Conservation (phyloP, 2,888 invertebrate genomes). For the Zhengitettix transpicula region DNA sequence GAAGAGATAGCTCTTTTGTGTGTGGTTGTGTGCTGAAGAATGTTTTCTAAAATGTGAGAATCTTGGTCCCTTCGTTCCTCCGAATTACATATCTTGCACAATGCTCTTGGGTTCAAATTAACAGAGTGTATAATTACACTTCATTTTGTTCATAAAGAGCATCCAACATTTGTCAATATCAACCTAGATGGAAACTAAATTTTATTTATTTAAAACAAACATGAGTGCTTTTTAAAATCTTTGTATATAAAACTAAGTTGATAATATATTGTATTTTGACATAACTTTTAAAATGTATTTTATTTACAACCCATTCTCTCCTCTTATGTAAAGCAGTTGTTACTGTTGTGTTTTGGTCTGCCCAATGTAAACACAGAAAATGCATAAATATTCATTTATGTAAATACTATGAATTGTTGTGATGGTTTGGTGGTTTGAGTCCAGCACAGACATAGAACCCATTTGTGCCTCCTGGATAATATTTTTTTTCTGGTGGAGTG, state of each 20-base stretch:
- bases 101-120: constrained; percentile 2
- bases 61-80: not conserved
- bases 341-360: too few species aligned
- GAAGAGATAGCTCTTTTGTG: not conserved
- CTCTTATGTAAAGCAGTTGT: too few species aligned
- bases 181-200: constrained; percentile 4
- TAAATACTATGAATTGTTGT: too few species aligned
- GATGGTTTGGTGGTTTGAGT: too few species aligned
- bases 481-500: too few species aligned
- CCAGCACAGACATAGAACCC: too few species aligned
- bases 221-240: constrained; percentile 6
- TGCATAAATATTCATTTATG: too few species aligned
- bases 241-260: constrained; percentile 12
- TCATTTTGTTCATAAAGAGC: not conserved
- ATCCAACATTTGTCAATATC: not conserved
- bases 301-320: too few species aligned
- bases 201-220: constrained; percentile 2
- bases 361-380: too few species aligned
- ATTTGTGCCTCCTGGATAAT: too few species aligned
- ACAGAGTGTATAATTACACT: not conserved
- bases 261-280: constrained; percentile 7
- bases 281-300: too few species aligned
- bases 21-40: not conserved
- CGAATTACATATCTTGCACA: constrained; percentile 10
- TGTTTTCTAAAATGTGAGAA: not conserved